Conservation (phyloP, 1,140 invertebrate genomes). For the Pseudomyrmex cubaensis region DNA sequence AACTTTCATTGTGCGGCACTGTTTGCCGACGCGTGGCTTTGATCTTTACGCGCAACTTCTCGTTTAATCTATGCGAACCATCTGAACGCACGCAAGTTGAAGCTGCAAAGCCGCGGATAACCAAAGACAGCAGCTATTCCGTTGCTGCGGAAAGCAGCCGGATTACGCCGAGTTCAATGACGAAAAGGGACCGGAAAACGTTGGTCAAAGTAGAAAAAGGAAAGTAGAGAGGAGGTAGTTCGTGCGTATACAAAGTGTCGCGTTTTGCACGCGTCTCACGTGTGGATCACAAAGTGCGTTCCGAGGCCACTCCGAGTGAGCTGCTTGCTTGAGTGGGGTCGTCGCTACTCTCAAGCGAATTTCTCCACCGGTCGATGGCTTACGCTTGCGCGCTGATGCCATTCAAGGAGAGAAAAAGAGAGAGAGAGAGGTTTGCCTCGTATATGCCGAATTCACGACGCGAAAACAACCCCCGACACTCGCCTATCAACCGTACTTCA, state of each 20-base stretch:
- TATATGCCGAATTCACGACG: slow-evolving; percentile 26
- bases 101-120: not conserved
- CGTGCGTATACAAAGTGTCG: slow-evolving; percentile 27
- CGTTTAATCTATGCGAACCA: not conserved
- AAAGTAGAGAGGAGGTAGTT: not conserved
- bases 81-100: not conserved
- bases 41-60: too few relatives aligned
- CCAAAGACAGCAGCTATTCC: not conserved
- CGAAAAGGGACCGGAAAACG: not conserved
- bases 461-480: slow-evolving; percentile 37
- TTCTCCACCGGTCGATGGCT: slow-evolving; percentile 72
- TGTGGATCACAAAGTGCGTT: slow-evolving; percentile 55
- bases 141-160: not conserved
- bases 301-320: slow-evolving; percentile 17
- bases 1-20: not conserved
- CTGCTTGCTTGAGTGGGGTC: slow-evolving; percentile 17
- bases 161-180: not conserved
- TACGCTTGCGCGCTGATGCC: slow-evolving; percentile 65
- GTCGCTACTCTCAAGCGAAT: slow-evolving; percentile 61
- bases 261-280: slow-evolving; percentile 57
- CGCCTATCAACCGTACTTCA: slow-evolving; percentile 29
- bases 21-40: too few relatives aligned
- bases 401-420: not conserved
- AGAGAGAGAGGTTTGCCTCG: not conserved
- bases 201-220: not conserved